These are phyloP conservation scores for Eidolon dupreanum DNA, from an alignment of 2,797 vertebrate species.

Conservation along the genomic window DNA sequence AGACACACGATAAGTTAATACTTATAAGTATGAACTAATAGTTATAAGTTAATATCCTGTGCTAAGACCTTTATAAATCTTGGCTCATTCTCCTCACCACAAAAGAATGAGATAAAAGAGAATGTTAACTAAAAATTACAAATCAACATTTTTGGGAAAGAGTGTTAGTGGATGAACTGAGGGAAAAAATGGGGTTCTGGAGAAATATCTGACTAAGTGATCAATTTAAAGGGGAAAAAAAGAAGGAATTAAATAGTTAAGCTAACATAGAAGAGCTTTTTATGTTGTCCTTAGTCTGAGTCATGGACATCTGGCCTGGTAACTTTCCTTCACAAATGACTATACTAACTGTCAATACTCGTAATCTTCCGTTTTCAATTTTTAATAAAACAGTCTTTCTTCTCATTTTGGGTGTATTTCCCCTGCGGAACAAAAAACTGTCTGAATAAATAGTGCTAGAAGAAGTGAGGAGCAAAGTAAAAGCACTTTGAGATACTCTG, in stretches of 20 bases:
- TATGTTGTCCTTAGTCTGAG: constrained; percentile 15
- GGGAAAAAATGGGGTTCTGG: background rate
- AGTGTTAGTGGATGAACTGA: background rate
- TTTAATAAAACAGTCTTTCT: constrained; percentile 63
- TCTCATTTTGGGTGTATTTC: constrained; percentile 41
- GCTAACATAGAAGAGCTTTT: background rate
- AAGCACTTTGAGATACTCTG: background rate
- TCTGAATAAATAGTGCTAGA: background rate
- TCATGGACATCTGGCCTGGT: constrained; percentile 42
- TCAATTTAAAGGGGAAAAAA: background rate
- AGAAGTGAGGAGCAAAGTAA: background rate
- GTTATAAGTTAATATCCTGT: background rate
- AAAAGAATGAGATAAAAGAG: background rate
- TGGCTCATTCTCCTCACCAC: background rate
- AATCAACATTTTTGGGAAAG: background rate
- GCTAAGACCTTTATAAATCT: background rate
- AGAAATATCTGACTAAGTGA: background rate
- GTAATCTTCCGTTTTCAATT: constrained; percentile 1
- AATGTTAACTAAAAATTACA: background rate
- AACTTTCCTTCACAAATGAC: constrained; percentile 40
- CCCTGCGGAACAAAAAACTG: constrained; percentile 31
- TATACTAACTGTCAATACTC: background rate
- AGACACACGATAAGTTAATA: background rate
- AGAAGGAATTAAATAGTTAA: background rate
- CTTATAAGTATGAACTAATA: too few relatives aligned